These are phyloP conservation scores for Sycobia sp. DNA, from an alignment of 1,140 invertebrate genomes.

Conservation along the genomic window DNA sequence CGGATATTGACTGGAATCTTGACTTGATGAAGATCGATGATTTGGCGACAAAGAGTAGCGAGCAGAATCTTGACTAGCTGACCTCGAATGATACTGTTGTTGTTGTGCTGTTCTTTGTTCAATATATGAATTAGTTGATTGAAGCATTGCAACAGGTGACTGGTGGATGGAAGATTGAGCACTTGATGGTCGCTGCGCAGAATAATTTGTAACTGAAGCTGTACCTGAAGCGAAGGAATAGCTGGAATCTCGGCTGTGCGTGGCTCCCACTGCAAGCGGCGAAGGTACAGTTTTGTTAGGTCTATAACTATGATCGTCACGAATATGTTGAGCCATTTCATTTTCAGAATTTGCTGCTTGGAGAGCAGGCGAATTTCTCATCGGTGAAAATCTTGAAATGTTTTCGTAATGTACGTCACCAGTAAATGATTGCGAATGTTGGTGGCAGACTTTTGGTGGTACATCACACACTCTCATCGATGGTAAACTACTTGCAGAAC, in stretches of 20 bases:
- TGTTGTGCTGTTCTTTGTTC: conserved; percentile 13
- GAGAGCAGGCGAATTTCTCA: conserved; percentile 39
- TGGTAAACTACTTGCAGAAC: conserved; percentile 55
- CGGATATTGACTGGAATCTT: conserved; percentile 45
- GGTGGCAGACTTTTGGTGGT: conserved; percentile 51
- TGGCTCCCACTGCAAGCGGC: conserved; percentile 31
- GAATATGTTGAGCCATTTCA: neutral
- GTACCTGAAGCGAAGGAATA: conserved; percentile 41
- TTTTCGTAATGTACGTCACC: conserved; percentile 58
- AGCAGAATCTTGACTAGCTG: conserved; percentile 49
- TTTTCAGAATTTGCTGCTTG: neutral
- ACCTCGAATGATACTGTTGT: conserved; percentile 41
- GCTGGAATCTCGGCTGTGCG: conserved; percentile 48
- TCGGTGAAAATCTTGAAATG: conserved; percentile 49
- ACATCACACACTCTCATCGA: conserved; percentile 56
- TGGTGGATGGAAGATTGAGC: conserved; percentile 39
- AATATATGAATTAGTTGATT: conserved; percentile 9
- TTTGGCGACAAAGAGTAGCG: conserved; percentile 41
- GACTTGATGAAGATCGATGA: conserved; percentile 50
- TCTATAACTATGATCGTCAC: conserved; percentile 23
- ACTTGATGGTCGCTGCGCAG: conserved; percentile 37
- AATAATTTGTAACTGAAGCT: conserved; percentile 35
- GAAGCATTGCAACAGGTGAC: conserved; percentile 26
- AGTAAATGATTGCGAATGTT: conserved; percentile 57
- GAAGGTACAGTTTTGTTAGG: neutral